Evolutionary conservation across 2,888 invertebrate genomes (phyloP).

Genomic region (Rotaria magnacalcarata): DNA sequence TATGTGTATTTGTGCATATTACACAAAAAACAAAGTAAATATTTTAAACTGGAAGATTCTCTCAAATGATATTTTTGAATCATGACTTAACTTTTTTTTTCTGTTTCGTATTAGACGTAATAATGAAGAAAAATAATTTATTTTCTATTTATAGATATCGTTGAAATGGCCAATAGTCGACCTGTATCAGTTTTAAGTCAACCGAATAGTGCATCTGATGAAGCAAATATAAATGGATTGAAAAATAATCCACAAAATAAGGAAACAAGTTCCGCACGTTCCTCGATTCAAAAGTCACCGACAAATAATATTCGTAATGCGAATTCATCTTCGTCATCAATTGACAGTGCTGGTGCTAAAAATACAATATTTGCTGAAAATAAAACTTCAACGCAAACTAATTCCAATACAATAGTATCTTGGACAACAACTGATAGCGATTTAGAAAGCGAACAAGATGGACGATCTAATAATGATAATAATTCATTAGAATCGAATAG

Average conservation of each 20-base stretch:
- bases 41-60: no score
- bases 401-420: not conserved
- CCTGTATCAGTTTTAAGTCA: not conserved
- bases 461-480: not conserved
- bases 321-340: not conserved
- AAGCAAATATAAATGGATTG: not conserved
- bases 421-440: conserved; percentile 1
- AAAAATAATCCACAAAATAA: not conserved
- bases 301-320: not conserved
- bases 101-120: no score
- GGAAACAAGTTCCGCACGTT: not conserved
- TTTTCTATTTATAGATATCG: not conserved
- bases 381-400: not conserved
- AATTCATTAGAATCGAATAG: not conserved
- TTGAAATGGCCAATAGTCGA: conserved; percentile 23
- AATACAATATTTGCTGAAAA: not conserved
- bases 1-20: no score
- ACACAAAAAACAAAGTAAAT: no score
- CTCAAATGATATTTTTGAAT: no score
- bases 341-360: conserved; percentile 19
- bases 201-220: not conserved
- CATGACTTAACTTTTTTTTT: no score
- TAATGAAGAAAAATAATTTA: no score
- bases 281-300: not conserved
- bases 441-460: not conserved